These are phyloP conservation scores for Smittia aterrima DNA, from an alignment of 2,888 invertebrate genomes.

Conservation along the genomic window DNA sequence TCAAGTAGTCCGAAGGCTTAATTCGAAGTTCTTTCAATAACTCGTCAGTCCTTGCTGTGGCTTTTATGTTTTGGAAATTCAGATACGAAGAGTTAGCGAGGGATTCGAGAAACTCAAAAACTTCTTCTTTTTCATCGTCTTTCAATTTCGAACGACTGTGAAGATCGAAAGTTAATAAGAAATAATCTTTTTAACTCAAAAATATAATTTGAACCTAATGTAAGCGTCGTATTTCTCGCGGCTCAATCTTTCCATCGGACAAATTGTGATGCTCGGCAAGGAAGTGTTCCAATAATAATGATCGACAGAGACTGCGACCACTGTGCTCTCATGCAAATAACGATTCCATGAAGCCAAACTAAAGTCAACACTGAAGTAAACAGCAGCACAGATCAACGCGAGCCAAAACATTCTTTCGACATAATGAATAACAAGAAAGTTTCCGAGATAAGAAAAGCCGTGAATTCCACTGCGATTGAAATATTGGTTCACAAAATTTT, in stretches of 20 bases:
- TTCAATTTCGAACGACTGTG: neutral
- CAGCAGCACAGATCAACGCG: slow-evolving; percentile 46
- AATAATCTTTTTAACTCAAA: neutral
- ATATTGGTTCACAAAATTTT: slow-evolving; percentile 44
- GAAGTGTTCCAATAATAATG: slow-evolving; percentile 52
- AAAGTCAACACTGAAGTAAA: slow-evolving; percentile 48
- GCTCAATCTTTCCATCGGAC: slow-evolving; percentile 50
- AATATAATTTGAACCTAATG: slow-evolving; percentile 46
- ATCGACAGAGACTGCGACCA: slow-evolving; percentile 51
- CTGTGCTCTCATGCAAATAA: slow-evolving; percentile 50
- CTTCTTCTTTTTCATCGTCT: slow-evolving; percentile 40
- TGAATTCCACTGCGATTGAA: slow-evolving; percentile 49
- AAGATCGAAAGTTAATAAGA: neutral
- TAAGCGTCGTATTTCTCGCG: slow-evolving; percentile 46
- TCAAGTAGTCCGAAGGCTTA: slow-evolving; percentile 50
- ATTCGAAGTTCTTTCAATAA: slow-evolving; percentile 46
- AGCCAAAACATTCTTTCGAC: slow-evolving; percentile 50
- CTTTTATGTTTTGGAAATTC: slow-evolving; percentile 50
- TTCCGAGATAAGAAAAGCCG: slow-evolving; percentile 49
- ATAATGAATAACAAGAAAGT: slow-evolving; percentile 44
- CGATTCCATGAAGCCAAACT: slow-evolving; percentile 50
- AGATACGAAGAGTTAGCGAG: slow-evolving; percentile 52
- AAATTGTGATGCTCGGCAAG: slow-evolving; percentile 50
- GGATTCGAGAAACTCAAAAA: slow-evolving; percentile 49
- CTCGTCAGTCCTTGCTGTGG: slow-evolving; percentile 46